These are phyloP conservation scores for Xylota sylvarum DNA, from an alignment of 2,888 invertebrate species.

Conservation along the genomic window DNA sequence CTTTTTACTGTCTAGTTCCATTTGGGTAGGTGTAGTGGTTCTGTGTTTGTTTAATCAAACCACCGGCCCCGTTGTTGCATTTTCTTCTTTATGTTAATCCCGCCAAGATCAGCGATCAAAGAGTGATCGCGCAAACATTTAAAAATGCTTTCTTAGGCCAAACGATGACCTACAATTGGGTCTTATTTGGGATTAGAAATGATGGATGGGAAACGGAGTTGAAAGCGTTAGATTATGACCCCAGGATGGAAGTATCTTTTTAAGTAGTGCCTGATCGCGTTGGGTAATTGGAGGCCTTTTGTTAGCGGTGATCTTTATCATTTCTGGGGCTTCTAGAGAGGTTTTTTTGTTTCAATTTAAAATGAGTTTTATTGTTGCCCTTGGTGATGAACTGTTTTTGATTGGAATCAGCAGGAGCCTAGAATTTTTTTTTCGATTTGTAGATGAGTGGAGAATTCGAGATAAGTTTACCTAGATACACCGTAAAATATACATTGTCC, in stretches of 20 bases:
- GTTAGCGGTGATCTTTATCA: conserved; percentile 21
- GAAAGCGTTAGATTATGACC: conserved; percentile 27
- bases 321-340: neutral
- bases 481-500: too few species aligned
- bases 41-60: conserved; percentile 37
- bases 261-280: conserved; percentile 3
- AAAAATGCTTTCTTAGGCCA: conserved; percentile 43
- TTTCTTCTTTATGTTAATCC: conserved; percentile 42
- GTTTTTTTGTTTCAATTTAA: neutral
- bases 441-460: too few species aligned
- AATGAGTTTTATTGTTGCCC: neutral
- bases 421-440: too few species aligned
- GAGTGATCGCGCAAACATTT: conserved; percentile 50
- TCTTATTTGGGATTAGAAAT: conserved; percentile 35
- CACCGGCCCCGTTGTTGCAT: conserved; percentile 1
- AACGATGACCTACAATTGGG: conserved; percentile 69
- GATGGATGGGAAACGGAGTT: conserved; percentile 27
- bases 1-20: too few species aligned
- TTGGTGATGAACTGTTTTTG: neutral
- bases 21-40: conserved; percentile 34
- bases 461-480: too few species aligned
- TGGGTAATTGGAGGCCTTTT: conserved; percentile 32
- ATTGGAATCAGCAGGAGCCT: conserved; percentile 15
- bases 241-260: conserved; percentile 23
- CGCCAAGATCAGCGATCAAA: conserved; percentile 10